A percentile compares a stretch with the other conserved stretches of the same genome.
Conservation (phyloP, 2,113 vertebrate genomes). For the Eubucco bourcierii region DNA sequence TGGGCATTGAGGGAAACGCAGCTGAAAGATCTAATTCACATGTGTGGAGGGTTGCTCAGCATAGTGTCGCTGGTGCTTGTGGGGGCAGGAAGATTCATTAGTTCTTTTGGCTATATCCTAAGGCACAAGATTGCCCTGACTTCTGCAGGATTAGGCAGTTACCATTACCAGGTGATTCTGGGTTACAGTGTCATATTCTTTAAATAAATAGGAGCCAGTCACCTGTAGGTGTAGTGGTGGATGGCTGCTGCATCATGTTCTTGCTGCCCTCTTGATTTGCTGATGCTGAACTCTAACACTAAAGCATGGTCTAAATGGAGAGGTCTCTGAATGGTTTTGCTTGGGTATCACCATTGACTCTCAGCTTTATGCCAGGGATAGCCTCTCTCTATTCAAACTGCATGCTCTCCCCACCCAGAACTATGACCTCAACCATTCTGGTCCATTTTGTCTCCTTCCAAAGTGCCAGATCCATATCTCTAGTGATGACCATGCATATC, state of each 20-base stretch:
- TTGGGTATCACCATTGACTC: neutral
- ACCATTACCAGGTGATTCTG: neutral
- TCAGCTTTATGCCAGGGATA: neutral
- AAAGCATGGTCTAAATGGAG: neutral
- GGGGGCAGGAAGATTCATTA: neutral
- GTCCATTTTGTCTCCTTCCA: rapidly evolving
- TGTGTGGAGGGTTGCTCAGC: neutral
- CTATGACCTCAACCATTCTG: neutral
- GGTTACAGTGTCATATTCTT: neutral
- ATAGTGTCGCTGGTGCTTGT: neutral
- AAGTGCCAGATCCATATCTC: rapidly evolving
- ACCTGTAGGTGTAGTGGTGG: neutral
- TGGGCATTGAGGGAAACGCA: neutral
- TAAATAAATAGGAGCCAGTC: neutral
- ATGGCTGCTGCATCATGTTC: neutral
- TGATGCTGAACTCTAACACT: neutral
- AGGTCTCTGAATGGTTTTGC: neutral
- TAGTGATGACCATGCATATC: neutral
- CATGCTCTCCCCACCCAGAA: neutral
- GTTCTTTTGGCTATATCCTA: neutral
- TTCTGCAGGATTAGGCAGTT: neutral
- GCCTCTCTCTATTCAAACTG: neutral
- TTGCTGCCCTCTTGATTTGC: neutral
- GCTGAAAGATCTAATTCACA: rapidly evolving
- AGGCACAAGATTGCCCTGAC: neutral